Base-by-base conservation (phyloP, 35 echinoderm and acorn worm species). In the Stichopus chloronotus region DNA sequence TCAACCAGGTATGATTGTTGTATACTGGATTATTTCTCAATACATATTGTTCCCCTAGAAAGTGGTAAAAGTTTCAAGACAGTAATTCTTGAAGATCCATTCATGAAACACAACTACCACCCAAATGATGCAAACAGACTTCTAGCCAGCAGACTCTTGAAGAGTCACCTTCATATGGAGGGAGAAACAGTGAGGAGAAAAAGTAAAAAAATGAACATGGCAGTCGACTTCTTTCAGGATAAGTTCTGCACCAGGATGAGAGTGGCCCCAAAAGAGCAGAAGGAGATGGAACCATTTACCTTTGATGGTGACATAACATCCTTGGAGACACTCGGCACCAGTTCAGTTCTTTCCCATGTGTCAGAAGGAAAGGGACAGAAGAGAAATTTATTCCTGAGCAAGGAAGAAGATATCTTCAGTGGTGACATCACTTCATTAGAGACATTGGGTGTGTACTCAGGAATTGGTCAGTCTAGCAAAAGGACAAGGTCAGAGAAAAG, bases 51-150 rank as follows among this genome's bases (percentile, higher is more conserved):
- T 72, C 12, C 71, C 9, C 59, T 17, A 89, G 60, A 12, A 72
- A 43, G 14, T 8, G 23, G 55, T 55, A 19, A 8, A 89, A 52
- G 43, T 71, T 54, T 9, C 6, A 89, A 89, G 52, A 60, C 20
- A 16, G 87, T 89, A 5, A 19, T 89, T 52, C 52, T 89, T 24
- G 87, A 89, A 54, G 87, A 89, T 21, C 87, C 87, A 55, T 89
- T 89, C 59, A 63, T 63, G 57, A 3, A 25, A 30, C 87, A 89
- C 55, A 69, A 55, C 61, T 89, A 52, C 25, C 11, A 89, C 71
- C 87, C 87, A 25, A 63, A 52, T 54, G 65, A 65, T 63, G 87
- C 87, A 17, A 89, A 72, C 52, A n/a, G 19, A 17, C n/a, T 72
- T 4, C 57, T 89, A 9, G 87, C 87, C 55, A 52, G 5, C 22